A percentile compares a stretch with the other conserved stretches of the same genome.
Conservation (phyloP, 1,140 invertebrate genomes). For the Diuraphis noxia region DNA sequence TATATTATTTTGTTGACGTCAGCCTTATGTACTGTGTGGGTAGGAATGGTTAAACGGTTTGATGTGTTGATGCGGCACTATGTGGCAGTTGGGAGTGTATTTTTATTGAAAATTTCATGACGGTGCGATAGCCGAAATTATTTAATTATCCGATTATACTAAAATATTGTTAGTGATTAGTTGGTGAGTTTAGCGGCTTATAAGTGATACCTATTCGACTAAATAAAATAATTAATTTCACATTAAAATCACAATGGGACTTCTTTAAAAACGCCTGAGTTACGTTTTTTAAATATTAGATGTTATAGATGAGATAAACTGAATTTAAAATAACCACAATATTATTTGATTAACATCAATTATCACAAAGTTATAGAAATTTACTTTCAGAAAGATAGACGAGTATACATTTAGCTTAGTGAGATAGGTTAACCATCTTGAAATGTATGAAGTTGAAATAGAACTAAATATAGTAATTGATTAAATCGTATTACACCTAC, state of each 20-base stretch:
- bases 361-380: not conserved
- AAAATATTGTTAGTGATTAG: too few species aligned
- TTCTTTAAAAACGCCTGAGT: not conserved
- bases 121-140: not conserved
- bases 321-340: not conserved
- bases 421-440: not conserved
- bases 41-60: not conserved
- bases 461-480: not conserved
- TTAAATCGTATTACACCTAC: not conserved
- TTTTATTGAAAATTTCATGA: not conserved
- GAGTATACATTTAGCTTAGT: not conserved
- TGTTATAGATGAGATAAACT: not conserved
- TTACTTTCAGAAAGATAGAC: not conserved
- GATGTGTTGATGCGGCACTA: not conserved
- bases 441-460: not conserved
- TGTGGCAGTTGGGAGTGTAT: not conserved
- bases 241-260: not conserved
- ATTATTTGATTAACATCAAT: not conserved
- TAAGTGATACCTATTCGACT: too few species aligned
- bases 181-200: too few species aligned
- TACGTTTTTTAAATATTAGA: too few species aligned
- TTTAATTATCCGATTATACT: not conserved
- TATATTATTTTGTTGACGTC: not conserved
- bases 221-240: too few species aligned
- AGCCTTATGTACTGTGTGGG: not conserved